Conservation (phyloP, 2,113 vertebrate species). For the Heterochromis multidens region DNA sequence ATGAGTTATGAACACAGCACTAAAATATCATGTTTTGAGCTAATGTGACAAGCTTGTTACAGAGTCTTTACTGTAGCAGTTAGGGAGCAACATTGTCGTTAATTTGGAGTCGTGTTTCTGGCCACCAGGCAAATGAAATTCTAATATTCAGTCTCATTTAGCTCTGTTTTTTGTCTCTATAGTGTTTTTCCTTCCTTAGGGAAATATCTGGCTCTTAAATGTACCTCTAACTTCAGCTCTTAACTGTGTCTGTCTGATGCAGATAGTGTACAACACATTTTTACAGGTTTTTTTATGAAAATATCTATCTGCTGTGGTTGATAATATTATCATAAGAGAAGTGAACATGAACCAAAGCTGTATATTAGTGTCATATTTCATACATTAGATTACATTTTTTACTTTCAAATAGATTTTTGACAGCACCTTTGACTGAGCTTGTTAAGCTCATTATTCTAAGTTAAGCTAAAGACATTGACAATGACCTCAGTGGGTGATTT, state of each 20-base stretch:
- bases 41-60: background rate
- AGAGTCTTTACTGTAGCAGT: background rate
- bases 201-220: background rate
- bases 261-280: background rate
- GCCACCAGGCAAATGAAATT: background rate
- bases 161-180: background rate
- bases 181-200: fast-evolving
- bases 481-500: background rate
- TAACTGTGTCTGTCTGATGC: background rate
- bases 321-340: background rate
- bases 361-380: background rate
- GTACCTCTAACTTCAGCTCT: background rate
- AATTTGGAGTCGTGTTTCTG: background rate
- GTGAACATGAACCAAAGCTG: background rate
- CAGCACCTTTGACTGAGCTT: background rate
- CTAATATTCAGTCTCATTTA: background rate
- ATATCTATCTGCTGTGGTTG: background rate
- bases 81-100: background rate
- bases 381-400: background rate
- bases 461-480: background rate
- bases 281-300: background rate
- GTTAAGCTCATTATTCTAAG: background rate
- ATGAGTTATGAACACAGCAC: background rate
- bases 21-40: background rate
- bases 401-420: background rate